phyloP scores from a whole-genome alignment of 2,113 vertebrate species.

The Scomber colias region DNA sequence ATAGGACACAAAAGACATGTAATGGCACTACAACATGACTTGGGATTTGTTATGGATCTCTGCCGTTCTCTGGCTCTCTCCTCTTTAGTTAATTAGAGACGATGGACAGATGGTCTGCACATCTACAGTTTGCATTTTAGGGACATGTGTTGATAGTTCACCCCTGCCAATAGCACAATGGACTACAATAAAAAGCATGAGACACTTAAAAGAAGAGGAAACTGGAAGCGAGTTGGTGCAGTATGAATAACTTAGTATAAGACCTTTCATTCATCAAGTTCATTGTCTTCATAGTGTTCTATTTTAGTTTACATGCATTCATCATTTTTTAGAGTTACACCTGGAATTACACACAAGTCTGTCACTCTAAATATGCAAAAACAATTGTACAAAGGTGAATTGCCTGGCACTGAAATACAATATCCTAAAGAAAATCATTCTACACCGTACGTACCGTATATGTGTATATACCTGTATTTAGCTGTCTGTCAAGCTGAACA shows the following conservation, averaged over 20 bases:
- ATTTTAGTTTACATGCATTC: conserved; percentile 20
- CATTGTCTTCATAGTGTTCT: background rate
- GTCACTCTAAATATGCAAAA: conserved; percentile 11
- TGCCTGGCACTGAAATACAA: background rate
- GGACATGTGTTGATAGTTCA: conserved; percentile 41
- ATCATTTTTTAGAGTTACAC: conserved; percentile 13
- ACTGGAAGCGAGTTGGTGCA: background rate
- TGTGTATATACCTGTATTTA: background rate
- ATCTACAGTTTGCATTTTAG: conserved; percentile 10
- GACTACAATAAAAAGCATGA: background rate
- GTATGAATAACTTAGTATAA: background rate
- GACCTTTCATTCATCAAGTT: background rate
- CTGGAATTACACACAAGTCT: conserved; percentile 1
- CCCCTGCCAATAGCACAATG: conserved; percentile 18
- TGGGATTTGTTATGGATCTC: conserved; percentile 27
- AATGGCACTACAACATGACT: conserved; percentile 33
- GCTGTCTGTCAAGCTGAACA: conserved; percentile 34
- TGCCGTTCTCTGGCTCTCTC: conserved; percentile 21
- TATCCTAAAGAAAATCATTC: no score
- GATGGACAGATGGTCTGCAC: conserved; percentile 54
- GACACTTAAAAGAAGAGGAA: background rate
- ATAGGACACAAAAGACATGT: conserved; percentile 17
- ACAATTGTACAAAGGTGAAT: background rate
- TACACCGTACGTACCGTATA: background rate
- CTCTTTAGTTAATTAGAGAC: conserved; percentile 47